Conservation (phyloP, 2,797 vertebrate genomes). For the Platyrinchus mystaceus region DNA sequence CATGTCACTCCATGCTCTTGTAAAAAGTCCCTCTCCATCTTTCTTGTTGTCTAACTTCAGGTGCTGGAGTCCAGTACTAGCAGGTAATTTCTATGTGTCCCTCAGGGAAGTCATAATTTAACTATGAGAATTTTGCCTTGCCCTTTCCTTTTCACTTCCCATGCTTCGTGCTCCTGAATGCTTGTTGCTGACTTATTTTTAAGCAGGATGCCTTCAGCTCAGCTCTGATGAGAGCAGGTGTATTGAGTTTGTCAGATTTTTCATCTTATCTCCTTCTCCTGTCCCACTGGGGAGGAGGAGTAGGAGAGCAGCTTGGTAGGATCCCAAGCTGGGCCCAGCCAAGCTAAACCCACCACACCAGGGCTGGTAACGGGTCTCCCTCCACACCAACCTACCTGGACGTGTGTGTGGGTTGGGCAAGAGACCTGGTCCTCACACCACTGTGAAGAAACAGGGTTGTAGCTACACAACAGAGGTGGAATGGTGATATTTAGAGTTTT, state of each 20-base stretch:
- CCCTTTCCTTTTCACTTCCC: background rate
- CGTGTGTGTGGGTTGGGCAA: fast-evolving
- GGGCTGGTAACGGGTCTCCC: background rate
- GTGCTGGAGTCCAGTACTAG: background rate
- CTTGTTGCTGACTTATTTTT: background rate
- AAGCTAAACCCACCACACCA: background rate
- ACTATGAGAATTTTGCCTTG: background rate
- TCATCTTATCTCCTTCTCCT: background rate
- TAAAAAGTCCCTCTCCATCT: background rate
- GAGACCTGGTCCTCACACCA: background rate
- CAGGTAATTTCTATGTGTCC: background rate
- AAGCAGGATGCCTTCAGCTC: background rate
- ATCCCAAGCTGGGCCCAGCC: background rate
- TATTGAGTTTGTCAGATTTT: background rate
- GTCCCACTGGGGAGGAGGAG: background rate
- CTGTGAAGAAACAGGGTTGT: background rate
- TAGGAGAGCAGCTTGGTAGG: background rate
- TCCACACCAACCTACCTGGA: background rate
- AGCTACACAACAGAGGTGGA: fast-evolving
- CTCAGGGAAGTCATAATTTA: background rate
- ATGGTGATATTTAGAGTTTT: background rate
- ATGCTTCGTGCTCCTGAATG: fast-evolving
- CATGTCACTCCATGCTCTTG: background rate
- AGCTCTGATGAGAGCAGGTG: background rate
- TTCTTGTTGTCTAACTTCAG: background rate